phyloP scores from a whole-genome alignment of 2,113 vertebrate species.

The Tiliqua scincoides region DNA sequence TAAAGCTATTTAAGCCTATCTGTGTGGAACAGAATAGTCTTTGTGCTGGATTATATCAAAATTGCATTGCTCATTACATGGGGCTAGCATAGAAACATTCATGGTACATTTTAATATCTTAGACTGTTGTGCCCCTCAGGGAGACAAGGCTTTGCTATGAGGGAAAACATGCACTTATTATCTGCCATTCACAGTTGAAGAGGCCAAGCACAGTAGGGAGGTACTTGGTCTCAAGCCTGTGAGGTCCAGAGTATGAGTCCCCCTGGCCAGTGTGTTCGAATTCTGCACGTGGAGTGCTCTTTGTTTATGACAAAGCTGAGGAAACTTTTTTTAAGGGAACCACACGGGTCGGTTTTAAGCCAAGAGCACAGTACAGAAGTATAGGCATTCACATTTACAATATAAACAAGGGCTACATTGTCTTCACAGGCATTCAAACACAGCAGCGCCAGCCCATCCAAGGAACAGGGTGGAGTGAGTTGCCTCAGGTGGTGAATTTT shows the following conservation, averaged over 20 bases:
- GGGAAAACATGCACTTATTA: slow-evolving; percentile 3
- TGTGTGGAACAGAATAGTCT: slow-evolving; percentile 32
- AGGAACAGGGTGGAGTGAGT: too few species aligned
- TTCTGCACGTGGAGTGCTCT: not conserved
- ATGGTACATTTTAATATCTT: slow-evolving; percentile 49
- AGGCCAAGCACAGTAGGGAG: not conserved
- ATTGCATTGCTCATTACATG: slow-evolving; percentile 36
- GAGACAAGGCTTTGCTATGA: not conserved
- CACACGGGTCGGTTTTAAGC: not conserved
- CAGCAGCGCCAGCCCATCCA: too few species aligned
- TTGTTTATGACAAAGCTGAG: not conserved
- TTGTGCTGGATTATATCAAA: slow-evolving; percentile 45
- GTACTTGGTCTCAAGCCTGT: not conserved
- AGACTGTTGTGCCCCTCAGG: slow-evolving; percentile 10
- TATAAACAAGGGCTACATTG: not conserved
- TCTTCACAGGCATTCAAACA: too few species aligned
- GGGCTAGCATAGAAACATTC: slow-evolving; percentile 54
- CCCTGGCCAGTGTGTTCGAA: not conserved
- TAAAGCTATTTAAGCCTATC: slow-evolving; percentile 62
- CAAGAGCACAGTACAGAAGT: too few species aligned
- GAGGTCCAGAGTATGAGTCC: not conserved
- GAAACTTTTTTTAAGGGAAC: not conserved
- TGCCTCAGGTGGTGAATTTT: not conserved
- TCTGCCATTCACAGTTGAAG: not conserved
- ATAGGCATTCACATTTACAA: not conserved